Percentiles rank a stretch among this genome's conserved stretches.
Conservation (phyloP, 1,140 invertebrate genomes). For the Colletes latitarsis region DNA sequence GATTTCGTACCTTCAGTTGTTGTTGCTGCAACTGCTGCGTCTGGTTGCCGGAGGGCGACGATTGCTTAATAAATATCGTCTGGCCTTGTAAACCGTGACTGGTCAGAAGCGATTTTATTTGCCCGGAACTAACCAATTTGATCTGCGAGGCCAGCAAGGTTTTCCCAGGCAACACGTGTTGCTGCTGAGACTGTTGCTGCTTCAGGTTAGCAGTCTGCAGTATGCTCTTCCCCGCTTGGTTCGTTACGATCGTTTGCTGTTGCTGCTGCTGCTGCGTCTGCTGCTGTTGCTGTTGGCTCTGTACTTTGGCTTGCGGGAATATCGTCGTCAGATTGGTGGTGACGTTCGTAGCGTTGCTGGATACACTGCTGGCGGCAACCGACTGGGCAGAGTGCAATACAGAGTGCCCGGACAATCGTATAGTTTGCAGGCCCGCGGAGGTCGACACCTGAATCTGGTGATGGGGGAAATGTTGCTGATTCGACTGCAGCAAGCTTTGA, state of each 20-base stretch:
- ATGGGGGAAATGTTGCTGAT: constrained; percentile 79
- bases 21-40: constrained; percentile 72
- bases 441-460: constrained; percentile 80
- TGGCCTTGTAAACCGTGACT: constrained; percentile 78
- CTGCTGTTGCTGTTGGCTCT: constrained; percentile 68
- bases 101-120: constrained; percentile 78
- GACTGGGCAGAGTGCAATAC: constrained; percentile 76
- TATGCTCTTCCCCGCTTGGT: constrained; percentile 78
- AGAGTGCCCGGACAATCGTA: constrained; percentile 81
- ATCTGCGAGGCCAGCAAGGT: constrained; percentile 78
- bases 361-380: constrained; percentile 57
- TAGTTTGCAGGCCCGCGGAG: constrained; percentile 81
- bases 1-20: constrained; percentile 68
- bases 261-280: constrained; percentile 62
- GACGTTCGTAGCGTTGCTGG: constrained; percentile 49
- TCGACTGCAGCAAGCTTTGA: constrained; percentile 78
- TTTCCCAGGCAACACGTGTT: constrained; percentile 77
- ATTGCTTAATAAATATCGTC: constrained; percentile 80
- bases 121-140: constrained; percentile 78
- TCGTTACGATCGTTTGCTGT: constrained; percentile 71
- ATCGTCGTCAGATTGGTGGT: constrained; percentile 73
- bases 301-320: constrained; percentile 72
- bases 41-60: constrained; percentile 72
- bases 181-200: constrained; percentile 70
- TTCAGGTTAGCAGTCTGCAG: constrained; percentile 77